Conservation (phyloP, 1,140 invertebrate species). For the Manduca sexta region DNA sequence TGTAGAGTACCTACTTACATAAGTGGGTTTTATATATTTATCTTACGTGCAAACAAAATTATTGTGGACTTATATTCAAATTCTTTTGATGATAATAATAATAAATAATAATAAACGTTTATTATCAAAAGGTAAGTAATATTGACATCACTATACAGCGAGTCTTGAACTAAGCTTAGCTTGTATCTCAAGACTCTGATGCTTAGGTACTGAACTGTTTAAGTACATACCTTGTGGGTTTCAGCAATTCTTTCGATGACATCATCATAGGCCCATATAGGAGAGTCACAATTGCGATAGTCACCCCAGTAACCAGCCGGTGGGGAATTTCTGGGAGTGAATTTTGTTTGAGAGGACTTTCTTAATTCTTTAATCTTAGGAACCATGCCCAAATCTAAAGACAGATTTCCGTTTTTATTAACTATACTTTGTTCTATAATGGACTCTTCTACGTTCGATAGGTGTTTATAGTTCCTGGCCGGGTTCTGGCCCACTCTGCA, state of each 20-base stretch:
- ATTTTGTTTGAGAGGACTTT: slow-evolving; percentile 12
- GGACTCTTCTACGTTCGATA: slow-evolving; percentile 23
- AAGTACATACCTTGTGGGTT: slow-evolving; percentile 75
- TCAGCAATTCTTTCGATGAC: slow-evolving; percentile 72
- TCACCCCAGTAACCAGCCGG: slow-evolving; percentile 86
- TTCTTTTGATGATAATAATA: no score
- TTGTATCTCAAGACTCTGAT: no score
- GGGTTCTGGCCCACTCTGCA: slow-evolving; percentile 78
- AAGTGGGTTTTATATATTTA: no score
- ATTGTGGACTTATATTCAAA: no score
- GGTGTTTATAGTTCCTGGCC: slow-evolving; percentile 10
- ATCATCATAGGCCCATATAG: slow-evolving; percentile 78
- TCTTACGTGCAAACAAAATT: no score
- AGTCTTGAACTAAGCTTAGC: no score
- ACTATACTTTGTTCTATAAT: slow-evolving; percentile 27
- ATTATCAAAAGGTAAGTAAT: no score
- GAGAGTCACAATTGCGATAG: slow-evolving; percentile 83
- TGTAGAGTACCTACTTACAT: no score
- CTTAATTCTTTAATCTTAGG: slow-evolving; percentile 23
- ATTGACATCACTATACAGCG: no score
- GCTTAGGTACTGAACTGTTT: no score
- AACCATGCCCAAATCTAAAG: slow-evolving; percentile 41
- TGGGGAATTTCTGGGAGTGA: slow-evolving; percentile 21
- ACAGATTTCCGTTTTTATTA: slow-evolving; percentile 19
- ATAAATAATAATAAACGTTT: no score